Conservation (phyloP, 2,888 invertebrate species). For the Mythimna pallens region DNA sequence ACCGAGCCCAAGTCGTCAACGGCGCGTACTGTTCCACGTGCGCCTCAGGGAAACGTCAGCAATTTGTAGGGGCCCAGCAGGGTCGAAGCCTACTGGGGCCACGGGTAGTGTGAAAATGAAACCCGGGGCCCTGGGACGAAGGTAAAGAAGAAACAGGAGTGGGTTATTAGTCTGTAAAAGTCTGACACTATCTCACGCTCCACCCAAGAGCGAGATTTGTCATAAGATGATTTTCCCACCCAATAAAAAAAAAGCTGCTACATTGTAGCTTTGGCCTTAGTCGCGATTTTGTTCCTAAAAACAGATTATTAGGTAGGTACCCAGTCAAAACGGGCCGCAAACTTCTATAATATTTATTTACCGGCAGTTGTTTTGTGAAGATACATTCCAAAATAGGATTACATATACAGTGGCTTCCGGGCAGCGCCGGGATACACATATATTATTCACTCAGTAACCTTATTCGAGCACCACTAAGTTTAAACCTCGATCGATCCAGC, state of each 20-base stretch:
- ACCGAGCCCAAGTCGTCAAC: too few relatives aligned
- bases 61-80: too few relatives aligned
- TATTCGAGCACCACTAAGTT: constrained; percentile 80
- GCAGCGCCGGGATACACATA: constrained; percentile 76
- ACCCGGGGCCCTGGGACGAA: too few relatives aligned
- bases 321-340: constrained; percentile 43
- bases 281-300: constrained; percentile 29
- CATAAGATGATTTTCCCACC: too few relatives aligned
- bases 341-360: constrained; percentile 71
- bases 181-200: too few relatives aligned
- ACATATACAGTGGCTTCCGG: constrained; percentile 77
- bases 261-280: background rate
- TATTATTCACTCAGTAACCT: constrained; percentile 84
- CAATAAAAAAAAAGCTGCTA: background rate
- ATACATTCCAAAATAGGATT: constrained; percentile 81
- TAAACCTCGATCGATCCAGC: constrained; percentile 81
- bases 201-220: too few relatives aligned
- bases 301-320: constrained; percentile 46
- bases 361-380: constrained; percentile 72
- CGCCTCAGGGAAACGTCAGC: too few relatives aligned
- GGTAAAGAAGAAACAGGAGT: too few relatives aligned
- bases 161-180: too few relatives aligned
- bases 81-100: too few relatives aligned
- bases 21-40: too few relatives aligned
- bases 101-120: too few relatives aligned